phyloP scores from a whole-genome alignment of 2,797 vertebrate species.

The Diglossa cyanea region DNA sequence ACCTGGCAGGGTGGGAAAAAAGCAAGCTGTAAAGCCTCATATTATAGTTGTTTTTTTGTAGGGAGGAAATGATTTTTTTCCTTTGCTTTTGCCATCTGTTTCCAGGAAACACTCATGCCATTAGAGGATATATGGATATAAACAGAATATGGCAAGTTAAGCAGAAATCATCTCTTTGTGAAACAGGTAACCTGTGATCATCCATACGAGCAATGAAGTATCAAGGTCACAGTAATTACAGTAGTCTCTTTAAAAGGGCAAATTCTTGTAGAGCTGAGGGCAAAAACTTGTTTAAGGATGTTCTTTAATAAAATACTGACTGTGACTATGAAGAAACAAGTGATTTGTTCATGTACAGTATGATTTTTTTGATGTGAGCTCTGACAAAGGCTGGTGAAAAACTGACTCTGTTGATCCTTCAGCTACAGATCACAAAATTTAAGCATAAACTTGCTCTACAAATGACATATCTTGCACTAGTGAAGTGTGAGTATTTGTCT shows the following conservation, averaged over 20 bases:
- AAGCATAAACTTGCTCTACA: neutral
- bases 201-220: neutral
- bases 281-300: neutral
- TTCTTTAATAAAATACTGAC: neutral
- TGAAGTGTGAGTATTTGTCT: neutral
- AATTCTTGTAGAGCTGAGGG: neutral
- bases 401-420: neutral
- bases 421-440: neutral
- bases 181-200: neutral
- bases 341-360: neutral
- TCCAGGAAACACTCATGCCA: constrained; percentile 13
- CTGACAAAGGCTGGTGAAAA: neutral
- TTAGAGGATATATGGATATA: neutral
- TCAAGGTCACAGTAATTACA: neutral
- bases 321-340: neutral
- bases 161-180: constrained; percentile 1
- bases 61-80: neutral
- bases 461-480: neutral
- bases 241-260: neutral
- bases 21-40: neutral
- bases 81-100: neutral
- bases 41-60: neutral
- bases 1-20: neutral
- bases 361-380: neutral
- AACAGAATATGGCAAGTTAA: neutral